A percentile compares a stretch with the other conserved stretches of the same genome.
These are phyloP conservation scores for Halictus rubicundus DNA, from an alignment of 1,140 invertebrate genomes.

Conservation along the genomic window DNA sequence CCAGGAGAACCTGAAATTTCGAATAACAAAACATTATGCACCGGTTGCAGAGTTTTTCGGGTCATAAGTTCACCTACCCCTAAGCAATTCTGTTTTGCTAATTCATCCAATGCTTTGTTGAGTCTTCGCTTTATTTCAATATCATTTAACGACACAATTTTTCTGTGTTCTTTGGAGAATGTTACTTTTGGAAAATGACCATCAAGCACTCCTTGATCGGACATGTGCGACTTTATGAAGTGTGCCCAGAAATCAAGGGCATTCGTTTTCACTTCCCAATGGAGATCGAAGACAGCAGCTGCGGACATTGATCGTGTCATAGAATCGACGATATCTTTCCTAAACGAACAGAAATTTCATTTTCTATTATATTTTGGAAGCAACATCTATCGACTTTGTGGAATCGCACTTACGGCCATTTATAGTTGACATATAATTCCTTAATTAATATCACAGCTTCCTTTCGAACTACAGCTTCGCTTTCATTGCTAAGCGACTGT, in stretches of 20 bases:
- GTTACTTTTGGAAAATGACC: conserved; percentile 88
- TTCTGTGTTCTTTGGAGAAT: conserved; percentile 88
- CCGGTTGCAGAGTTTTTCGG: neutral
- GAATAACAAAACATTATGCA: conserved; percentile 3
- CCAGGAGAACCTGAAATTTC: conserved; percentile 80
- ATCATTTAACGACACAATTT: conserved; percentile 87
- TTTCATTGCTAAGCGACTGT: conserved; percentile 84
- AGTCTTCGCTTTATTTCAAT: conserved; percentile 85
- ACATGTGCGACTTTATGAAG: conserved; percentile 84
- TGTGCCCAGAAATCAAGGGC: conserved; percentile 87
- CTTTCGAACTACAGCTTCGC: conserved; percentile 87
- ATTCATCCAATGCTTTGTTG: conserved; percentile 84
- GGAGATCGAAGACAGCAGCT: conserved; percentile 85
- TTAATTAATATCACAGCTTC: conserved; percentile 85
- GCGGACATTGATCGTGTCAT: conserved; percentile 82
- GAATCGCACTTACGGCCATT: conserved; percentile 80
- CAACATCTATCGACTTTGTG: neutral
- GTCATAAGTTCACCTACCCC: conserved; percentile 75
- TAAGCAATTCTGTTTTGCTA: conserved; percentile 85
- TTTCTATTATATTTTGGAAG: neutral
- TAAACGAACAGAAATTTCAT: conserved; percentile 38
- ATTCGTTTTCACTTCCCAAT: conserved; percentile 89
- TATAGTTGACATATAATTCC: conserved; percentile 84
- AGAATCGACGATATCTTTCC: conserved; percentile 69
- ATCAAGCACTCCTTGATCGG: conserved; percentile 90